Conservation (phyloP, 2,113 vertebrate species). For the Macquaria ambigua region DNA sequence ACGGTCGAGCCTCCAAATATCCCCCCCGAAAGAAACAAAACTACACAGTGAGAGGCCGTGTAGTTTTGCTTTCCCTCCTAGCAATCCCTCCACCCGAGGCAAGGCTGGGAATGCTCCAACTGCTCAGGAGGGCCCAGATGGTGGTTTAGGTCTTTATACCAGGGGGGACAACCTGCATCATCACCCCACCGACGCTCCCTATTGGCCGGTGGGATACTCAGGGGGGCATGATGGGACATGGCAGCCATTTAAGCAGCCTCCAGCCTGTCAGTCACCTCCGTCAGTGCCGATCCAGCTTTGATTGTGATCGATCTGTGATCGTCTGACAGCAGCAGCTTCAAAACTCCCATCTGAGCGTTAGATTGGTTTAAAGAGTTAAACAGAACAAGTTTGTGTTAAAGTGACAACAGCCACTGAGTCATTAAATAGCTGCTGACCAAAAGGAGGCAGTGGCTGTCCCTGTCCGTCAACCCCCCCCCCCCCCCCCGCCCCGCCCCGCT, state of each 20-base stretch:
- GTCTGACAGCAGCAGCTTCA: neutral
- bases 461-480: slow-evolving; percentile 76
- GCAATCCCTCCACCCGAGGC: slow-evolving; percentile 99
- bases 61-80: slow-evolving; percentile 92
- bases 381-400: neutral
- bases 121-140: slow-evolving; percentile 93
- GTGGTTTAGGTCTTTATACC: slow-evolving; percentile 90
- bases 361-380: neutral
- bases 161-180: slow-evolving; percentile 82
- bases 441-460: slow-evolving; percentile 74
- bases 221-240: slow-evolving; percentile 81
- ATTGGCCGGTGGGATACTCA: slow-evolving; percentile 84
- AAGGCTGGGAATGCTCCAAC: slow-evolving; percentile 98
- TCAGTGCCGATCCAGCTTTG: slow-evolving; percentile 11
- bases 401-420: neutral
- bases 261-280: slow-evolving; percentile 78
- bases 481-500: slow-evolving; percentile 12
- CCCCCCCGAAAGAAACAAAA: slow-evolving; percentile 89
- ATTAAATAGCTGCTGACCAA: slow-evolving; percentile 68
- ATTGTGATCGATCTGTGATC: neutral
- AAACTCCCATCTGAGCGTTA: neutral
- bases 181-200: slow-evolving; percentile 61
- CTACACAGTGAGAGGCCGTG: slow-evolving; percentile 91
- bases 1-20: slow-evolving; percentile 89
- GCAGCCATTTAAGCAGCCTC: slow-evolving; percentile 82